phyloP scores from a whole-genome alignment of 2,113 vertebrate genomes.

The Entomyzon cyanotis region DNA sequence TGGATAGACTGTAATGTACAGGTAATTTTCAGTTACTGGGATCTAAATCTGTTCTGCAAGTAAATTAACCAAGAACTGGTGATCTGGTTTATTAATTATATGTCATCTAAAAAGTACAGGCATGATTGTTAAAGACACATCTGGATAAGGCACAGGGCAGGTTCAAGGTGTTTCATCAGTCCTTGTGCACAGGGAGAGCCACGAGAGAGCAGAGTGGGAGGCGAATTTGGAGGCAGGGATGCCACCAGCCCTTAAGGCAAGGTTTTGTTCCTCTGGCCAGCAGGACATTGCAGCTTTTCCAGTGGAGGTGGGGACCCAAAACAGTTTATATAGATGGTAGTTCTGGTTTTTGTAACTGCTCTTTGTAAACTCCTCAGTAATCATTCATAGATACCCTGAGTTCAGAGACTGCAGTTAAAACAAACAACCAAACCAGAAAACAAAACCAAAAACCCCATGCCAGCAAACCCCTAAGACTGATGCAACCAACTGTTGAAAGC shows the following conservation, averaged over 20 bases:
- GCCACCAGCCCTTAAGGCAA: fast-evolving
- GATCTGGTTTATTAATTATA: background rate
- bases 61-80: background rate
- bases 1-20: background rate
- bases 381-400: background rate
- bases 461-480: background rate
- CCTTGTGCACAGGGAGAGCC: background rate
- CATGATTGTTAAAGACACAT: background rate
- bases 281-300: background rate
- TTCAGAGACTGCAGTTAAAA: background rate
- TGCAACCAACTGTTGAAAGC: background rate
- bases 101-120: background rate
- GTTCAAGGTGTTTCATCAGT: background rate
- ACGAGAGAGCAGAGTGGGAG: fast-evolving
- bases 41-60: background rate
- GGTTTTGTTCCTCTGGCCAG: background rate
- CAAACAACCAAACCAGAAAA: background rate
- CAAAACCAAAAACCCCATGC: fast-evolving
- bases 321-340: background rate
- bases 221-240: background rate
- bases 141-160: background rate
- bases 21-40: background rate
- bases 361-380: background rate
- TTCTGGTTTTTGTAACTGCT: background rate
- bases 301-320: background rate